Base-by-base conservation (phyloP, 2,113 vertebrate genomes). In the Electrona antarctica region DNA sequence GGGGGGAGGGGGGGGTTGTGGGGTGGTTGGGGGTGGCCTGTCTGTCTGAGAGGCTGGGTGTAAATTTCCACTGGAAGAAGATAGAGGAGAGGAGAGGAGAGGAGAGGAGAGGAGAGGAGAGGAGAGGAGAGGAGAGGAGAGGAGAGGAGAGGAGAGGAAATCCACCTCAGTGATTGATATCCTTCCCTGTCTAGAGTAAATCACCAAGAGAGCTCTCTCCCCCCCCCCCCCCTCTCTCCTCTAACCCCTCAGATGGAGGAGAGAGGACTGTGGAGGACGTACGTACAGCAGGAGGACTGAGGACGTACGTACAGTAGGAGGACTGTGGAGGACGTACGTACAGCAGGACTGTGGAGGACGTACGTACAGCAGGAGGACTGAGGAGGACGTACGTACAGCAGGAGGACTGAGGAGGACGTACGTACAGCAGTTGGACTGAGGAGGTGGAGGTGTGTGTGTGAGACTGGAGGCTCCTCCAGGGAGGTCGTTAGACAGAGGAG, bases 31-130 rank as follows among this genome's bases (percentile, higher is more conserved):
- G n/a, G n/a, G n/a, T n/a, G n/a, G 71, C 55, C 65, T 64, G 78
- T 71, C 64, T 78, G 70, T 90, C 83, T 71, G 64, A 89, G 87
- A 89, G 84, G 87, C 88, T 80, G 81, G 77, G 76, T 80, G 72
- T 86, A 84, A 81, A 73, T 80, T 21, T 48, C 78, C 74, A 67
- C 59, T 52, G 67, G 85, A 9, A 15, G 46, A 14, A 6, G 61
- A 13, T 13, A 8, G 33, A 48, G 41, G 10, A n/a, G 62, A 64
- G 62, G 49, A 61, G 68, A 61, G 68, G 13, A 29, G 49, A 63
- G 70, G n/a, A 11, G 10, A 46, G 60, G 54, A 10, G n/a, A 21
- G 51, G 54, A 76, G 47, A 73, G 33, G 61, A 58, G 51, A 55
- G 60, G 21, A 6, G 28, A 28, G 60, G 63, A 67, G 46, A 64